These are phyloP conservation scores for Salvelinus sp. DNA, from an alignment of 2,113 vertebrate species.

Conservation along the genomic window DNA sequence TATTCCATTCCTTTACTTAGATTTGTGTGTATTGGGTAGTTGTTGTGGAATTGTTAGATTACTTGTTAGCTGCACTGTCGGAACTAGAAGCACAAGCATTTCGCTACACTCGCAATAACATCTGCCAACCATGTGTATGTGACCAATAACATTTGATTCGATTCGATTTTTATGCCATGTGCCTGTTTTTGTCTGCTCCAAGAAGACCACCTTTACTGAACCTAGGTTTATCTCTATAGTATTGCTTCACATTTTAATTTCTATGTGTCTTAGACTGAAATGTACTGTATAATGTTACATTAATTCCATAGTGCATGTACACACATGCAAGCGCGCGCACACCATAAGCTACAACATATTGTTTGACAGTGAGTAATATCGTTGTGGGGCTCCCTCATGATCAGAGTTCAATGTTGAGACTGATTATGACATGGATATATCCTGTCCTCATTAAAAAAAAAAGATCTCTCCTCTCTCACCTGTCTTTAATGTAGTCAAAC, in stretches of 20 bases:
- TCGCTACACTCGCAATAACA: too few species aligned
- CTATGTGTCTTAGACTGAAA: background rate
- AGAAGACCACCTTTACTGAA: slow-evolving; percentile 5
- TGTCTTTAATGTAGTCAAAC: too few species aligned
- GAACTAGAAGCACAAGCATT: too few species aligned
- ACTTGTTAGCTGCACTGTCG: too few species aligned
- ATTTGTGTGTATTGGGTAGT: too few species aligned
- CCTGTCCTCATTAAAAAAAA: too few species aligned
- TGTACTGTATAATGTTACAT: background rate
- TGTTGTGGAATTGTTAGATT: too few species aligned
- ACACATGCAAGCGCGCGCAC: background rate
- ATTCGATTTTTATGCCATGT: slow-evolving; percentile 10
- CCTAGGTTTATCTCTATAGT: background rate
- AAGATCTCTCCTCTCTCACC: too few species aligned
- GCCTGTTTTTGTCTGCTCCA: slow-evolving; percentile 6
- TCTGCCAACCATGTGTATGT: too few species aligned
- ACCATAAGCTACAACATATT: background rate
- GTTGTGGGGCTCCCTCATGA: background rate
- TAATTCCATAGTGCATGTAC: background rate
- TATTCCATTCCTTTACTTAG: too few species aligned
- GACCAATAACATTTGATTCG: too few species aligned
- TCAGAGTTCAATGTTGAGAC: slow-evolving; percentile 78
- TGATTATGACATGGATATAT: too few species aligned
- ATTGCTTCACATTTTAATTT: background rate
- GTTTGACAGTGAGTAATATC: background rate